A percentile compares a stretch with the other conserved stretches of the same genome.
Evolutionary conservation across 2,888 invertebrate species (phyloP).

Genomic region (Cephus nigrinus): DNA sequence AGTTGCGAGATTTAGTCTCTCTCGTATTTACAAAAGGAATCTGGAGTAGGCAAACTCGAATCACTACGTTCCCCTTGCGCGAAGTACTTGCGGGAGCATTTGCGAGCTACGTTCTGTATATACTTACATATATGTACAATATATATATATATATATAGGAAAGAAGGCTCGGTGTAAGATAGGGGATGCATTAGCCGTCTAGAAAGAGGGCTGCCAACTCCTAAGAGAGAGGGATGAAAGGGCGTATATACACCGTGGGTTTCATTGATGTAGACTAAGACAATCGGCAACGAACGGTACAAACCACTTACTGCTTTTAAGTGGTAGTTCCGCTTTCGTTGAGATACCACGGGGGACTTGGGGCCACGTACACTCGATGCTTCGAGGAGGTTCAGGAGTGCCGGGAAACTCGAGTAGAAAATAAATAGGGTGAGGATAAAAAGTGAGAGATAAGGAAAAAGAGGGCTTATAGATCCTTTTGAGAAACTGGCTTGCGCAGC

Average conservation of each 20-base stretch:
- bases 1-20: neutral
- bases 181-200: constrained; percentile 38
- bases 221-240: neutral
- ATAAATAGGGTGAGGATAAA: constrained; percentile 1
- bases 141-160: constrained; percentile 5
- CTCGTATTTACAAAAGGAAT: constrained; percentile 42
- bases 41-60: constrained; percentile 41
- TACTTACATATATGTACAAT: no score
- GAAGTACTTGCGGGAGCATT: constrained; percentile 32
- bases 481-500: no score
- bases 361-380: constrained; percentile 4
- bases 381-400: constrained; percentile 10
- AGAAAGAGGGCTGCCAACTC: constrained; percentile 1
- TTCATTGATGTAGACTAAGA: constrained; percentile 25
- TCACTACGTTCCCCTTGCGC: constrained; percentile 31
- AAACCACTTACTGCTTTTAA: constrained; percentile 42
- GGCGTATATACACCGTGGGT: neutral
- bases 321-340: constrained; percentile 27
- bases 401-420: no score
- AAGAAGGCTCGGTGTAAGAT: neutral
- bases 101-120: constrained; percentile 22
- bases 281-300: constrained; percentile 40
- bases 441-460: constrained; percentile 13
- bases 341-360: no score
- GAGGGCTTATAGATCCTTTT: neutral